Percentiles rank a stretch among this genome's conserved stretches.
These are phyloP conservation scores for Beris morrisii DNA, from an alignment of 2,888 invertebrate genomes.

Conservation along the genomic window DNA sequence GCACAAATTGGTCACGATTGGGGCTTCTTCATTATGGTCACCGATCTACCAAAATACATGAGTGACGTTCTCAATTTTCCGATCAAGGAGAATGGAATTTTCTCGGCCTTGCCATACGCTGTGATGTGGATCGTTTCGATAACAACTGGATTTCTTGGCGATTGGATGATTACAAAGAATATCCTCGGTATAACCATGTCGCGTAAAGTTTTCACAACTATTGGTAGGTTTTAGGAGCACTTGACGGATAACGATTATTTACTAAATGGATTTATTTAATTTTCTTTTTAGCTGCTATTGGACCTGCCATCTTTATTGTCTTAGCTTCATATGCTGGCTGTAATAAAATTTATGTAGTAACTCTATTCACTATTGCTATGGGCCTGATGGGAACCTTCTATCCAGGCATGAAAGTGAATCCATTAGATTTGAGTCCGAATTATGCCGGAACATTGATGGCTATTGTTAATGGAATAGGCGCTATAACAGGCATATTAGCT, in stretches of 20 bases:
- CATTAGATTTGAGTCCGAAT: conserved; percentile 67
- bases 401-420: conserved; percentile 71
- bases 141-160: conserved; percentile 67
- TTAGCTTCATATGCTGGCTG: conserved; percentile 71
- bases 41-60: conserved; percentile 68
- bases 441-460: conserved; percentile 70
- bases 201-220: conserved; percentile 68
- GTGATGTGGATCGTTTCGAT: conserved; percentile 65
- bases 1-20: conserved; percentile 72
- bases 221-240: conserved; percentile 58
- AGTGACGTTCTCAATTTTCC: conserved; percentile 63
- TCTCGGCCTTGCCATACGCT: conserved; percentile 64
- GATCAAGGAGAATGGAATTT: conserved; percentile 63
- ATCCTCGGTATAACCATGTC: conserved; percentile 61
- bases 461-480: conserved; percentile 71
- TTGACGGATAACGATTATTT: neutral
- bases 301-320: conserved; percentile 69
- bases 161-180: conserved; percentile 65
- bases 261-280: neutral
- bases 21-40: conserved; percentile 68
- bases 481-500: conserved; percentile 70
- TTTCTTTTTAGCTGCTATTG: conserved; percentile 62
- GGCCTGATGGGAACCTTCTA: conserved; percentile 71
- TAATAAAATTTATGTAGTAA: conserved; percentile 62
- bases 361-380: conserved; percentile 68